Conservation (phyloP, 2,888 invertebrate genomes). For the Eilema depressum region DNA sequence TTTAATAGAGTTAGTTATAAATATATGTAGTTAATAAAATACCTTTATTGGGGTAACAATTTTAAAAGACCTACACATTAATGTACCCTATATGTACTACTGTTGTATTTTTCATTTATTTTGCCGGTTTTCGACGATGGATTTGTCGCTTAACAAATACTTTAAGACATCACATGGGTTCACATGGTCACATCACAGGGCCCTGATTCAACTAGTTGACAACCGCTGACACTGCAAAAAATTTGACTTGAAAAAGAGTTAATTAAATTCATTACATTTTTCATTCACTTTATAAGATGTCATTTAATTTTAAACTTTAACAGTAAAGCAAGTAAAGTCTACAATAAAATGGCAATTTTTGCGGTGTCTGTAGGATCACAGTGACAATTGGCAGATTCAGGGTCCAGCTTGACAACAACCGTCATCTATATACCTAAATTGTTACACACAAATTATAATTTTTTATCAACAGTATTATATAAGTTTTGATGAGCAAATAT, state of each 20-base stretch:
- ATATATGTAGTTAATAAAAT: conserved; percentile 33
- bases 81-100: background rate
- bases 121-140: background rate
- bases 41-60: conserved; percentile 38
- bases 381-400: too few relatives aligned
- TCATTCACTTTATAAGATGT: too few relatives aligned
- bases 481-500: background rate
- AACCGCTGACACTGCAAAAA: too few relatives aligned
- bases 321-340: too few relatives aligned
- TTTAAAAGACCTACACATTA: background rate
- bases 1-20: conserved; percentile 39
- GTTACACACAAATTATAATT: background rate
- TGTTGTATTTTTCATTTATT: background rate
- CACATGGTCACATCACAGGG: too few relatives aligned
- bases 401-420: background rate
- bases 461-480: conserved; percentile 11
- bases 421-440: background rate
- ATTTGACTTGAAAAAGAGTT: too few relatives aligned
- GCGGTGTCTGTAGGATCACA: too few relatives aligned
- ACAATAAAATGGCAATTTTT: too few relatives aligned
- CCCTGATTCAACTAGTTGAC: too few relatives aligned
- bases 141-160: background rate
- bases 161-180: too few relatives aligned
- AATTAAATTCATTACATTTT: too few relatives aligned
- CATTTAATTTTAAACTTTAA: too few relatives aligned